Evolutionary conservation across 2,888 invertebrate species (phyloP).

Genomic region (Ormyrus rosae): DNA sequence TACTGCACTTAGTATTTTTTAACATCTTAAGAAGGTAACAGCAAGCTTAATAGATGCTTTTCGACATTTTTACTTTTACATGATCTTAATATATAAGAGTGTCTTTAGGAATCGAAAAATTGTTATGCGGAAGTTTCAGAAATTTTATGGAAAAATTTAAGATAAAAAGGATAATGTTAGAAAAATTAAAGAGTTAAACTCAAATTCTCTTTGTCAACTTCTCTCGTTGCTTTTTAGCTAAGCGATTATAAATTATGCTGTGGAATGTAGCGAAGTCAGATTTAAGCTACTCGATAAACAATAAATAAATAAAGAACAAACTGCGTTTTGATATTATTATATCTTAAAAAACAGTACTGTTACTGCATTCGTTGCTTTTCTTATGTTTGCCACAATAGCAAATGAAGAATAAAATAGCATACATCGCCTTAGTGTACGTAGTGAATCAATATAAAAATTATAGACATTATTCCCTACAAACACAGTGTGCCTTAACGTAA

Average conservation of each 20-base stretch:
- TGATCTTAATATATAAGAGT: constrained; percentile 46
- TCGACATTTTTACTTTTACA: constrained; percentile 57
- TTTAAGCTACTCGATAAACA: constrained; percentile 32
- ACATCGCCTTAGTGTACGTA: constrained; percentile 38
- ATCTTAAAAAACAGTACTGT: constrained; percentile 22
- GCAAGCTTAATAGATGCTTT: constrained; percentile 53
- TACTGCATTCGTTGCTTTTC: constrained; percentile 36
- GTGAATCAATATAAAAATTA: constrained; percentile 40
- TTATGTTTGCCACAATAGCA: constrained; percentile 22
- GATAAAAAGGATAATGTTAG: constrained; percentile 37
- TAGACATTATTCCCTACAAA: constrained; percentile 16
- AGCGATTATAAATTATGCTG: constrained; percentile 36
- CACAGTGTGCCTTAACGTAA: too few species aligned
- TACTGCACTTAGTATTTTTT: constrained; percentile 52
- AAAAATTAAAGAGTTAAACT: constrained; percentile 36
- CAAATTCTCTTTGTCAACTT: constrained; percentile 33
- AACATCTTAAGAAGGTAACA: constrained; percentile 39
- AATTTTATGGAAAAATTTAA: constrained; percentile 53
- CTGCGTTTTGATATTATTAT: constrained; percentile 49
- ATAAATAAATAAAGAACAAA: constrained; percentile 38
- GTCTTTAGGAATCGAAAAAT: constrained; percentile 37
- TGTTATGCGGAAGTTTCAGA: constrained; percentile 46
- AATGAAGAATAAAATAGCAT: constrained; percentile 30
- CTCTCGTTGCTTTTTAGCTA: constrained; percentile 40
- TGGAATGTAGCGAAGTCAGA: constrained; percentile 16